A percentile compares a stretch with the other conserved stretches of the same genome.
Evolutionary conservation across 2,888 invertebrate species (phyloP).

Genomic region (Catocala nupta): DNA sequence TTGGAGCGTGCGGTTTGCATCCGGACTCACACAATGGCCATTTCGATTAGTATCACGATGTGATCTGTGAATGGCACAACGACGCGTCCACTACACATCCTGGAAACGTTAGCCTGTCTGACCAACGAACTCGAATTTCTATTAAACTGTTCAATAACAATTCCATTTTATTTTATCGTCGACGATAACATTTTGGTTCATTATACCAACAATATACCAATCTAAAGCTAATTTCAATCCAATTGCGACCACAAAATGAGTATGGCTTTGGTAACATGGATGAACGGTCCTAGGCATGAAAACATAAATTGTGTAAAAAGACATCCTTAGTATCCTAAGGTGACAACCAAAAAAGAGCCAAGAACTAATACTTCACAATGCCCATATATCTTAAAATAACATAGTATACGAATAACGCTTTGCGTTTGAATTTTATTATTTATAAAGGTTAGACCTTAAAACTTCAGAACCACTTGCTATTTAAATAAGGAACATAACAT

Average conservation of each 20-base stretch:
- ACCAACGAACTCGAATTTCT: slow-evolving; percentile 41
- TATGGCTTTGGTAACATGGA: too few species aligned
- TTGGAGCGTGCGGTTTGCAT: slow-evolving; percentile 76
- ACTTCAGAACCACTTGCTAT: too few species aligned
- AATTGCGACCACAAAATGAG: not conserved
- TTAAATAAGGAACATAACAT: too few species aligned
- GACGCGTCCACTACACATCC: slow-evolving; percentile 59
- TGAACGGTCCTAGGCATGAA: too few species aligned
- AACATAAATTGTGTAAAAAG: too few species aligned
- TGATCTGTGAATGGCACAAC: slow-evolving; percentile 60
- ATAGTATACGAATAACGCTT: too few species aligned
- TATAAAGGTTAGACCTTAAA: too few species aligned
- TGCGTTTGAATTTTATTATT: too few species aligned
- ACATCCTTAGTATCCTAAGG: too few species aligned
- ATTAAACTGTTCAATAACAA: slow-evolving; percentile 46
- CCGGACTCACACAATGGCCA: slow-evolving; percentile 73
- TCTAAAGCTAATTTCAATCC: not conserved
- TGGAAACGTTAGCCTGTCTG: slow-evolving; percentile 51
- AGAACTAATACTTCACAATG: too few species aligned
- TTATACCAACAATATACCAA: not conserved
- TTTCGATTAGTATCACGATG: slow-evolving; percentile 75
- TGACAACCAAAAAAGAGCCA: too few species aligned
- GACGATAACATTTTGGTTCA: slow-evolving; percentile 20
- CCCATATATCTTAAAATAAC: too few species aligned
- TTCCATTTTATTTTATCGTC: slow-evolving; percentile 38